Evolutionary conservation across 37 sponge, comb jelly and placozoan genomes (phyloP), one percentile per base, ranked within the genome.

Genomic region (Corticium candelabrum): DNA sequence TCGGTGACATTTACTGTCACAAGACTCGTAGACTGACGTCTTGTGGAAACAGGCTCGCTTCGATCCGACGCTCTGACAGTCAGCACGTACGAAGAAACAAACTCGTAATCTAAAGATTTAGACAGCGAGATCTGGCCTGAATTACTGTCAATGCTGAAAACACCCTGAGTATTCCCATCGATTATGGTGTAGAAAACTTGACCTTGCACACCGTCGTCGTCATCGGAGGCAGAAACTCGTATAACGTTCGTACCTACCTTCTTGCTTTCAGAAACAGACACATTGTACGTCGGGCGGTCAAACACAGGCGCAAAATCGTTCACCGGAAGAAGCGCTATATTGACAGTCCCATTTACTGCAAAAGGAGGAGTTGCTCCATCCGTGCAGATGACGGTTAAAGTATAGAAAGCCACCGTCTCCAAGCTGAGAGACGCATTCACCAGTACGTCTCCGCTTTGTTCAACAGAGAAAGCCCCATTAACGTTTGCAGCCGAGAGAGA

Each of bases 231-330:
- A 35, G 29, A 15, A 4, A 70, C 73, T 29, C 35, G 5, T 4
- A 70, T 15, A 32, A 70, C 21, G 56, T 5, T 21, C 31, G 33
- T 70, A 35, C 31, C 31, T 4, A 70, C 35, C 7, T 7, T 5
- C 73, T 4, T 29, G 4, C 31, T 70, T 4, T 70, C 73, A 5
- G 73, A 34, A 5, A 70, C 73, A 70, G 5, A 7, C 5, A 15
- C 73, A 29, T 7, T 29, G 31, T 70, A 70, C 35, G 21, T 29
- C 21, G 35, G 35, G 5, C 21, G 73, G 31, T 29, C 36, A 34
- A 70, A 90, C 56, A 4, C 50, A n/a, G 90, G 90, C 0, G 71
- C 4, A 38, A 82, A 69, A 34, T 83, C 76, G 67, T 90, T 90
- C 7, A 39, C 84, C 62, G 76, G 77, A 38, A 74, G 34, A 0